Conservation (phyloP, 2,797 vertebrate genomes). For the Phyllotis vaccarum region DNA sequence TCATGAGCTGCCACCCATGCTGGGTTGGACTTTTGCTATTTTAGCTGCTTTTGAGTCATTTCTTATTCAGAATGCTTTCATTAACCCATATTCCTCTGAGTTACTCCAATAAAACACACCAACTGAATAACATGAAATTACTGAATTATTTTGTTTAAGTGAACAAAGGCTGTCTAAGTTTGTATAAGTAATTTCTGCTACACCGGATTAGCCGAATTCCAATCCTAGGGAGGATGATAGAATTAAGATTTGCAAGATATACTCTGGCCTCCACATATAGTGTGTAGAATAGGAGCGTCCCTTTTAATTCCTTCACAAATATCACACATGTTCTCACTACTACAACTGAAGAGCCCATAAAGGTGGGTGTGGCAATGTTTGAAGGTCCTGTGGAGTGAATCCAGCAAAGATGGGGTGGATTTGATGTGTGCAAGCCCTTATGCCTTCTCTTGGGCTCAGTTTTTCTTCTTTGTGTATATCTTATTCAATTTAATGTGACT, state of each 20-base stretch:
- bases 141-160: neutral
- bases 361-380: neutral
- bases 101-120: neutral
- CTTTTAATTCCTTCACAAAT: neutral
- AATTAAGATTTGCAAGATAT: neutral
- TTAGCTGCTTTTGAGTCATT: neutral
- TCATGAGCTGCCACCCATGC: neutral
- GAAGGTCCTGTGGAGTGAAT: neutral
- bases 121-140: neutral
- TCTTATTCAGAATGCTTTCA: neutral
- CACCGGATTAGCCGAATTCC: neutral
- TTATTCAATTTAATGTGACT: too few relatives aligned
- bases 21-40: neutral
- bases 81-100: neutral
- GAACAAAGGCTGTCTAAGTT: neutral
- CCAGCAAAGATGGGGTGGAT: neutral
- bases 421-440: neutral
- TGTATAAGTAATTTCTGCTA: neutral
- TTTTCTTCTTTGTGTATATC: too few relatives aligned
- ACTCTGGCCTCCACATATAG: neutral
- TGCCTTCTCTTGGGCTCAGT: too few relatives aligned
- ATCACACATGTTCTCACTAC: neutral
- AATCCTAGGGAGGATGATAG: neutral
- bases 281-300: fast-evolving
- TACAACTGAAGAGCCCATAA: neutral